A percentile compares a stretch with the other conserved stretches of the same genome.
Evolutionary conservation across 2,113 vertebrate genomes (phyloP).

Genomic region (Dipodomys merriami): DNA sequence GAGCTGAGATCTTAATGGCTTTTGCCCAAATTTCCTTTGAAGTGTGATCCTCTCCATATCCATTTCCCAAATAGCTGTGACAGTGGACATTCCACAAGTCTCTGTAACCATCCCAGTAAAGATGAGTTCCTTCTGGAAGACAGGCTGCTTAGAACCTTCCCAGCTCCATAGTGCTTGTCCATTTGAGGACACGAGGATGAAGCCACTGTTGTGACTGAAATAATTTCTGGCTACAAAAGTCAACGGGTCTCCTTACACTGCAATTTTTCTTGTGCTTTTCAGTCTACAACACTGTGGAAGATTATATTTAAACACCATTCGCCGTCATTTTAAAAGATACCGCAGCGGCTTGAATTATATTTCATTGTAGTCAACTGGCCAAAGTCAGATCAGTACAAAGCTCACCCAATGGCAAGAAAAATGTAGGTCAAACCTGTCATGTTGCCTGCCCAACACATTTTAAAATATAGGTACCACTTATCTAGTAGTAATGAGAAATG

Average conservation of each 20-base stretch:
- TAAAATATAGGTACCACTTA: neutral
- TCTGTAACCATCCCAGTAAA: neutral
- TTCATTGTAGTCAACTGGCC: conserved; percentile 36
- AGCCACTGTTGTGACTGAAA: conserved; percentile 36
- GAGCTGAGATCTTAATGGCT: no score
- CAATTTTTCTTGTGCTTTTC: conserved; percentile 30
- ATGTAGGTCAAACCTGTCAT: conserved; percentile 19
- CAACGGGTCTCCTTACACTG: conserved; percentile 56
- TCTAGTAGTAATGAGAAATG: neutral
- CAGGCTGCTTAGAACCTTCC: neutral
- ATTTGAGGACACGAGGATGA: conserved; percentile 27
- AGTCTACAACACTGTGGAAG: conserved; percentile 29
- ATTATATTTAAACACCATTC: conserved; percentile 45
- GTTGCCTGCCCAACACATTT: neutral
- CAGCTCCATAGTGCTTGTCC: neutral
- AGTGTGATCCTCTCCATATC: neutral
- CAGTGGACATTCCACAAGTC: no score
- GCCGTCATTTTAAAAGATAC: conserved; percentile 45
- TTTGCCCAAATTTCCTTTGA: neutral
- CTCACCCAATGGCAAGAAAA: conserved; percentile 58
- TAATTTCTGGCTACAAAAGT: conserved; percentile 64
- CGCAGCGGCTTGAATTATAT: conserved; percentile 21
- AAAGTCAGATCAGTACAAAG: neutral
- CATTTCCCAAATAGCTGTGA: no score
- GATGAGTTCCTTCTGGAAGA: neutral